Percentiles rank a stretch among this genome's conserved stretches.
These are phyloP conservation scores for Decapterus maruadsi DNA, from an alignment of 2,797 vertebrate genomes.

Conservation along the genomic window DNA sequence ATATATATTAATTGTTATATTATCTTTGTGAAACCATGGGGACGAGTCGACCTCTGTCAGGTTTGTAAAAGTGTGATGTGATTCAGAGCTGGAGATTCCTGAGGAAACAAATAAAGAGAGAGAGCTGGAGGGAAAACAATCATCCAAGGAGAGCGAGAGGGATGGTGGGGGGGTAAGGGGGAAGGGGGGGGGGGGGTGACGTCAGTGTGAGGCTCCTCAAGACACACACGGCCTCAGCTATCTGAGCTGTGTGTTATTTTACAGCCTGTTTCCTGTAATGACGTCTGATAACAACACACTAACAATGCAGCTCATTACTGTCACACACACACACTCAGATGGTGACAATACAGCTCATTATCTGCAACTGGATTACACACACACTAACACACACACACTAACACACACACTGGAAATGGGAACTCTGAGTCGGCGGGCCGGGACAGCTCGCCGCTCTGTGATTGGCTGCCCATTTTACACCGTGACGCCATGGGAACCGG, in stretches of 20 bases:
- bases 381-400: constrained; percentile 16
- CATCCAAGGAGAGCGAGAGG: background rate
- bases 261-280: constrained; percentile 29
- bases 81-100: no score
- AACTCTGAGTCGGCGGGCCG: no score
- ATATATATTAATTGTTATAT: no score
- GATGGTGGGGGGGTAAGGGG: fast-evolving
- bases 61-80: background rate
- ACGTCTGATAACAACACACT: constrained; percentile 54
- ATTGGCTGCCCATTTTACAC: constrained; percentile 20
- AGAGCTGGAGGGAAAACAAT: background rate
- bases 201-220: constrained; percentile 15
- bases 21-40: background rate
- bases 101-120: background rate
- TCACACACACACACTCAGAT: background rate
- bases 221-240: background rate
- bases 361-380: constrained; percentile 1
- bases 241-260: constrained; percentile 22
- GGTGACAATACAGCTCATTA: constrained; percentile 42
- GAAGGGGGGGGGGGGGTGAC: background rate
- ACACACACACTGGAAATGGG: background rate
- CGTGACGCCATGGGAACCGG: background rate
- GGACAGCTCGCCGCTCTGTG: constrained; percentile 14
- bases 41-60: no score
- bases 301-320: constrained; percentile 69